Base-by-base conservation (phyloP, 53 echinoderm and acorn worm genomes). In the Stichopus horrens region DNA sequence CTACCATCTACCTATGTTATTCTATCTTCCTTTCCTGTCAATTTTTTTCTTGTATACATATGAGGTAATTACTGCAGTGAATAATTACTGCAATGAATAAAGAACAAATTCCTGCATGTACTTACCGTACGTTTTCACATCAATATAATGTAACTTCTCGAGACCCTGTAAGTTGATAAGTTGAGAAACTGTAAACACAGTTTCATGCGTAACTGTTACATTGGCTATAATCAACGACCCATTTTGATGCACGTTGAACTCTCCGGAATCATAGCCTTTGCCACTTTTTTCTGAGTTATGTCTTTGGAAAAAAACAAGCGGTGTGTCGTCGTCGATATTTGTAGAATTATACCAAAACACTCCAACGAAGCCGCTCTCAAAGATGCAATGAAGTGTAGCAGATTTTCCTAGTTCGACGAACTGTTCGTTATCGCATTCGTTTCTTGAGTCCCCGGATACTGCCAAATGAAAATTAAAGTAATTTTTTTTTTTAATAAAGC, bases 311-410 rank as follows among this genome's bases (percentile, higher is more conserved):
- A 71, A 18, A 6, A 71, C 14, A 71, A 71, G 14, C 7, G 71
- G 71, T 18, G 14, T 20, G 19, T 71, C 71, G 14, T 71, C 71
- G 18, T 71, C 71, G 10, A 16, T 63, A 71, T 71, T 71, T 71
- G 71, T 71, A 13, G 71, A 71, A 71, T 71, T 71, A 71, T 71
- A 71, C 71, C 71, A 71, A 7, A 71, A 16, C 18, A 71, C 71
- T 16, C 14, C 71, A 13, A 71, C 71, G 18, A 71, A 71, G 18
- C 71, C 71, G 18, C 19, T 71, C 18, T 19, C n/a, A 18, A 71
- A 18, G 71, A 20, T 16, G 18, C 71, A 71, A 71, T 71, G 18
- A 18, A 71, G 18, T 16, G 19, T 71, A n/a, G 71, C 71, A n/a
- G 71, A 18, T 71, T 18, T 71, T 71, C 71, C 71, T 7, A 71